Evolutionary conservation across 2,113 vertebrate genomes (phyloP).

Genomic region (Gavia stellata): DNA sequence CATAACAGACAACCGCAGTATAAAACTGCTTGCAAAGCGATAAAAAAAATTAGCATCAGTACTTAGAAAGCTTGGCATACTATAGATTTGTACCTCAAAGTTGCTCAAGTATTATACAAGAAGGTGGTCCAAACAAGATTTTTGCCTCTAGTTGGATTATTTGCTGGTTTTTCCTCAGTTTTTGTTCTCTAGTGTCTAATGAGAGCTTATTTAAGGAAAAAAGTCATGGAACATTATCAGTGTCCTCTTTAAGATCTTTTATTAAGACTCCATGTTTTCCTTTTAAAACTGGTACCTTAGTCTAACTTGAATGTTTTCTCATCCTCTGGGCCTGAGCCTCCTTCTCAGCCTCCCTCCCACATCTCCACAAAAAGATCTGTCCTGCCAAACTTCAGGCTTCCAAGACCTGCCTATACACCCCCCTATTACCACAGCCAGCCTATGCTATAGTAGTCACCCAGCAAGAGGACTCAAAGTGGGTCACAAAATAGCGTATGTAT

Average conservation of each 20-base stretch:
- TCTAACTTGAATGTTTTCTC: not conserved
- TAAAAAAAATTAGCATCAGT: not conserved
- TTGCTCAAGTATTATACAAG: not conserved
- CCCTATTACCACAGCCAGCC: not conserved
- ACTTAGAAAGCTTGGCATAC: not conserved
- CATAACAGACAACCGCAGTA: not conserved
- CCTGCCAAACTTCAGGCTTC: not conserved
- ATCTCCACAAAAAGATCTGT: not conserved
- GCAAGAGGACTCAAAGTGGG: not conserved
- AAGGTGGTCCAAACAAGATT: not conserved
- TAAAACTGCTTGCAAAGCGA: not conserved
- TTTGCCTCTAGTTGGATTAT: not conserved
- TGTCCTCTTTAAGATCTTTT: not conserved
- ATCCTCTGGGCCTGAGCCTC: not conserved
- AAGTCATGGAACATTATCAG: not conserved
- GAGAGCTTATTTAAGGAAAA: not conserved
- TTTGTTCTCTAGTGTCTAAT: not conserved
- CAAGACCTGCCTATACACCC: not conserved
- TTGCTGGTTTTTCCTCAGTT: not conserved
- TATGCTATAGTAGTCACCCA: fast-evolving
- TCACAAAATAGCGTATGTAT: fast-evolving
- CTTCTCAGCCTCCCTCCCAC: not conserved
- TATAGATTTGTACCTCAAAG: not conserved
- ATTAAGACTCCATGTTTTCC: not conserved
- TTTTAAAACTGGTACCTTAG: not conserved